Evolutionary conservation across 2,797 vertebrate species (phyloP), one percentile per base, ranked within the genome.

Genomic region (Epinephelus awoara): DNA sequence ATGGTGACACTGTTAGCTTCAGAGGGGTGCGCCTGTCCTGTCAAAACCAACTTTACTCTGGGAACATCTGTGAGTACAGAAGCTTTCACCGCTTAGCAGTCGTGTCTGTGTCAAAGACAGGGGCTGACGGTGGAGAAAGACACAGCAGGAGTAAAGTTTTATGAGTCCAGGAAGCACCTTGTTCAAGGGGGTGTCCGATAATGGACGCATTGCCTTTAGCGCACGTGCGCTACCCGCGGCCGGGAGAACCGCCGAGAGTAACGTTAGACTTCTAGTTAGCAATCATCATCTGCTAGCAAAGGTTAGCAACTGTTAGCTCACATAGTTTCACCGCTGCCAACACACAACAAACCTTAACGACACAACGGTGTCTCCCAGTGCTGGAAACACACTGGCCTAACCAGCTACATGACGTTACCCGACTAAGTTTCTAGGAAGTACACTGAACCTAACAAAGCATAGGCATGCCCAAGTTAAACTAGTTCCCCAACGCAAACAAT

Each of bases 401-500:
- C 15, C 40, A 27, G 27, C 38, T 19, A 38, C 6, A 21, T 49
- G 58, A 67, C 67, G 51, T 17, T 56, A 55, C 1, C 55, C 10
- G 49, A 25, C 19, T n/a, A 83, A 83, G 82, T 89, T 87, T 77
- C 38, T 71, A 79, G 82, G 85, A 92, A 93, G 88, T 90, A 73
- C 84, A 69, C 72, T 56, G 73, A 61, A 77, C 78, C 72, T 65
- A 79, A 92, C 88, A 90, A 89, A 90, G 84, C 90, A 66, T 17
- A 83, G 89, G 87, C 88, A 92, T 84, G 83, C 79, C 80, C 67
- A 92, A 92, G 85, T 94, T 93, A 57, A 93, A 92, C 87, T 92
- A 91, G 86, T 93, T 91, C 75, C 75, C 73, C 72, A 89, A 79
- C 81, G 90, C 85, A 91, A 92, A 93, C 93, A 94, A 94, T 88